phyloP scores from a whole-genome alignment of 2,888 invertebrate species.

The Chesias legatella region DNA sequence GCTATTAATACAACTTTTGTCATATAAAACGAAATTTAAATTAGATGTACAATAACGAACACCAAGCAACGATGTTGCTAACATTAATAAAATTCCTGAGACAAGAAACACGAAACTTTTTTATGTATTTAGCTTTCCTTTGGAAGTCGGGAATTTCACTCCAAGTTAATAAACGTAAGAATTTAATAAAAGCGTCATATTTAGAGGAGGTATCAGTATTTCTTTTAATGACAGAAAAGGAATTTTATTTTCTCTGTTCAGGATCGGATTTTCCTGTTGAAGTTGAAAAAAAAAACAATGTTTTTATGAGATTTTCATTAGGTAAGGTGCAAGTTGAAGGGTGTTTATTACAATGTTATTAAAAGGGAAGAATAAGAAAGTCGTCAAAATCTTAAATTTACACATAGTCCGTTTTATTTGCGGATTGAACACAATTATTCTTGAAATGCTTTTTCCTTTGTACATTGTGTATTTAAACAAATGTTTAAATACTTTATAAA shows the following conservation, averaged over 20 bases:
- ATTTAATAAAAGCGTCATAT: conserved; percentile 75
- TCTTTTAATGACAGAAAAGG: conserved; percentile 34
- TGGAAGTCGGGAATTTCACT: conserved; percentile 59
- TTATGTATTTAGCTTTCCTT: conserved; percentile 52
- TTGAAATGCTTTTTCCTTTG: too few species aligned
- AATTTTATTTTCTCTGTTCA: conserved; percentile 20
- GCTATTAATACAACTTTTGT: conserved; percentile 20
- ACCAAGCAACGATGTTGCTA: conserved; percentile 51
- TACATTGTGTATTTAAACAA: too few species aligned
- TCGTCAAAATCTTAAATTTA: too few species aligned
- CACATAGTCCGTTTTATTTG: too few species aligned
- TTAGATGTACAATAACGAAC: conserved; percentile 52
- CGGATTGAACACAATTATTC: too few species aligned
- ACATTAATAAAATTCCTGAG: conserved; percentile 70
- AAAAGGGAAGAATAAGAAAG: too few species aligned
- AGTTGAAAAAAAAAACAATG: conserved; percentile 4
- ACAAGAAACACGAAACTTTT: conserved; percentile 64
- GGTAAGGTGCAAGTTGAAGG: too few species aligned
- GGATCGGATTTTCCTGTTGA: conserved; percentile 7
- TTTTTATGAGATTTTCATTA: too few species aligned
- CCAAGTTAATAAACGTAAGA: conserved; percentile 66
- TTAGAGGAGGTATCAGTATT: conserved; percentile 45
- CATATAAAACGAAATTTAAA: conserved; percentile 31
- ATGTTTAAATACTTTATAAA: too few species aligned
- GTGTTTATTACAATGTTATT: too few species aligned